These are phyloP conservation scores for Phalangium opilio DNA, from an alignment of 2,888 invertebrate species.

Conservation along the genomic window DNA sequence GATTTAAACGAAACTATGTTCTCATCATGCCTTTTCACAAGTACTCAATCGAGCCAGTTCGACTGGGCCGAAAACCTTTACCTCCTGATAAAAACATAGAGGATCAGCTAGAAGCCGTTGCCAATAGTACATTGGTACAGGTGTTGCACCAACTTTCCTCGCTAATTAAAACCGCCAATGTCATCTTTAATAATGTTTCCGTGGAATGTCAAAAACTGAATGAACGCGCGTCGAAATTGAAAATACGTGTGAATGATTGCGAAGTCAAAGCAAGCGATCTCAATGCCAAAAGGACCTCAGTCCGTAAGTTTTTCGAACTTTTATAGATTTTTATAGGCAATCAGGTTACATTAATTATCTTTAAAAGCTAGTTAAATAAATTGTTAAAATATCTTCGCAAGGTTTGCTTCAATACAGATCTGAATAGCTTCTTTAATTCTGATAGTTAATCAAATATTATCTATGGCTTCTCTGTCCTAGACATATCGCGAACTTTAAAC, in stretches of 20 bases:
- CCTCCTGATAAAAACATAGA: conserved; percentile 24
- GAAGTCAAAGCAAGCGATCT: conserved; percentile 52
- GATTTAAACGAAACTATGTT: not conserved
- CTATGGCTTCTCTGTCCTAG: too few species aligned
- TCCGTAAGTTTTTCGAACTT: conserved; percentile 84
- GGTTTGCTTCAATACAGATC: conserved; percentile 61
- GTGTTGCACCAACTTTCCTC: conserved; percentile 72
- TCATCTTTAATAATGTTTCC: conserved; percentile 68
- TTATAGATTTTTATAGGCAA: too few species aligned
- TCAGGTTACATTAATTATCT: too few species aligned
- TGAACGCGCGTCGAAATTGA: conserved; percentile 53
- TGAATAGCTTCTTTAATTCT: too few species aligned
- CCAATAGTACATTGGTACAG: conserved; percentile 69
- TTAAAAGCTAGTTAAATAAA: too few species aligned
- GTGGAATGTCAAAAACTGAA: conserved; percentile 55
- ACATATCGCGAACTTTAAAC: too few species aligned
- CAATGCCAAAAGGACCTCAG: conserved; percentile 79
- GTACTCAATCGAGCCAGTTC: conserved; percentile 64
- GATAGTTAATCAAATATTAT: too few species aligned
- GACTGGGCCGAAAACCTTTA: conserved; percentile 51
- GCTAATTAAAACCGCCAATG: conserved; percentile 62
- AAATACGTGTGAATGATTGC: conserved; percentile 50
- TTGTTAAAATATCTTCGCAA: too few species aligned
- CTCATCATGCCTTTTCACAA: conserved; percentile 65
- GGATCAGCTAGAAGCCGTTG: conserved; percentile 69